phyloP scores from a whole-genome alignment of 2,888 invertebrate genomes.

The Hirtodrosophila cameraria region DNA sequence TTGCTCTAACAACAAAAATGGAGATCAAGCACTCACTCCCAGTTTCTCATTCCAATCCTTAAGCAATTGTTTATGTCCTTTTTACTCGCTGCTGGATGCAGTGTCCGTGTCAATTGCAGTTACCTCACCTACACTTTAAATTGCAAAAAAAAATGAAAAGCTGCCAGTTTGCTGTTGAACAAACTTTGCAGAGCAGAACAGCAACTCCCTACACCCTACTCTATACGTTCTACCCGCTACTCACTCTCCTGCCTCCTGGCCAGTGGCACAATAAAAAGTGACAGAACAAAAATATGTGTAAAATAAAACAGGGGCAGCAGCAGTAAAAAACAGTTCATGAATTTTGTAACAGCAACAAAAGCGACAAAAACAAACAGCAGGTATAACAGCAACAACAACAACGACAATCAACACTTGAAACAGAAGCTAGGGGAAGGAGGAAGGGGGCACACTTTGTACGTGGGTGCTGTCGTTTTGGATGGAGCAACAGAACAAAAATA shows the following conservation, averaged over 20 bases:
- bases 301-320: constrained; percentile 64
- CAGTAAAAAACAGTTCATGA: constrained; percentile 70
- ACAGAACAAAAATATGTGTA: constrained; percentile 75
- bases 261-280: constrained; percentile 71
- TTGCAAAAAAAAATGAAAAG: constrained; percentile 69
- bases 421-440: constrained; percentile 1
- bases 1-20: constrained; percentile 6
- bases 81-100: constrained; percentile 41
- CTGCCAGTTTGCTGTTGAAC: constrained; percentile 47
- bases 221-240: too few relatives aligned
- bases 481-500: constrained; percentile 32
- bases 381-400: constrained; percentile 42
- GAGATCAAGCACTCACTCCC: constrained; percentile 20
- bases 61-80: constrained; percentile 29
- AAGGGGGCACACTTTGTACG: constrained; percentile 22
- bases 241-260: constrained; percentile 1
- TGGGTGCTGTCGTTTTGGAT: constrained; percentile 26
- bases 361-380: constrained; percentile 72
- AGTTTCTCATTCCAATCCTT: constrained; percentile 32
- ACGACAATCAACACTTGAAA: constrained; percentile 53
- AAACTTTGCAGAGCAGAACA: constrained; percentile 46
- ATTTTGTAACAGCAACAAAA: constrained; percentile 72
- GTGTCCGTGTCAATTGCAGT: constrained; percentile 76
- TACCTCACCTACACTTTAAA: constrained; percentile 71
- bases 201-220: constrained; percentile 1